A percentile compares a stretch with the other conserved stretches of the same genome.
phyloP scores from a whole-genome alignment of 2,888 invertebrate genomes.

The Octodonta nipae region DNA sequence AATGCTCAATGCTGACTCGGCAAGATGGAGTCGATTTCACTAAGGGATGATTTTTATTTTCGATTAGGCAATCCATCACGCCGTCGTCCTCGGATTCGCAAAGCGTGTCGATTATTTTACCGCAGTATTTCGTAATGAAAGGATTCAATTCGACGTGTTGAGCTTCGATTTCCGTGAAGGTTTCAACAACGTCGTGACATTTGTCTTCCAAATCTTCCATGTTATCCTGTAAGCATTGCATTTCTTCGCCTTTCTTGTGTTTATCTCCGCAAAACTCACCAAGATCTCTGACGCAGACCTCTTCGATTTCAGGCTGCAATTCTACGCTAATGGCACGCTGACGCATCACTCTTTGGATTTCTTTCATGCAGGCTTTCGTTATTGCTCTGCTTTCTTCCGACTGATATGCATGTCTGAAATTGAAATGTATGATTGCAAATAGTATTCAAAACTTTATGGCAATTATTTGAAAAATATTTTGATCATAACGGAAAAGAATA shows the following conservation, averaged over 20 bases:
- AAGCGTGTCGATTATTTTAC: conserved; percentile 60
- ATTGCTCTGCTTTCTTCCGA: conserved; percentile 32
- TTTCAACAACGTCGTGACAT: conserved; percentile 65
- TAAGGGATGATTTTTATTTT: conserved; percentile 77
- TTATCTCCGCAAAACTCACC: conserved; percentile 70
- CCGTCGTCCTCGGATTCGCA: conserved; percentile 63
- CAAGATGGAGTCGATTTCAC: conserved; percentile 71
- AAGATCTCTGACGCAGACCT: conserved; percentile 75
- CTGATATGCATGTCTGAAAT: too few relatives aligned
- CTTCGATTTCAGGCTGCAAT: conserved; percentile 87
- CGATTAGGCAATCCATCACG: conserved; percentile 85
- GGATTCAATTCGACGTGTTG: conserved; percentile 83
- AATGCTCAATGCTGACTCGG: conserved; percentile 88
- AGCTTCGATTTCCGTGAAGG: conserved; percentile 81
- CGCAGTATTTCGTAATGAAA: conserved; percentile 69
- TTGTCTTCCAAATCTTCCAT: conserved; percentile 51
- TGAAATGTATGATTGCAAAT: too few relatives aligned
- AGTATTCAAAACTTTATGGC: too few relatives aligned
- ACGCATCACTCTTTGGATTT: conserved; percentile 83
- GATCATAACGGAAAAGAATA: too few relatives aligned
- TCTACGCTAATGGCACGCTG: conserved; percentile 86
- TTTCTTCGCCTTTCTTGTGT: conserved; percentile 80
- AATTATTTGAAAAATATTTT: too few relatives aligned
- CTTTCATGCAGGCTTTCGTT: conserved; percentile 51
- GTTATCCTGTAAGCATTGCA: conserved; percentile 79